Conservation (phyloP, 2,888 invertebrate species). For the Pseudoips prasinana region DNA sequence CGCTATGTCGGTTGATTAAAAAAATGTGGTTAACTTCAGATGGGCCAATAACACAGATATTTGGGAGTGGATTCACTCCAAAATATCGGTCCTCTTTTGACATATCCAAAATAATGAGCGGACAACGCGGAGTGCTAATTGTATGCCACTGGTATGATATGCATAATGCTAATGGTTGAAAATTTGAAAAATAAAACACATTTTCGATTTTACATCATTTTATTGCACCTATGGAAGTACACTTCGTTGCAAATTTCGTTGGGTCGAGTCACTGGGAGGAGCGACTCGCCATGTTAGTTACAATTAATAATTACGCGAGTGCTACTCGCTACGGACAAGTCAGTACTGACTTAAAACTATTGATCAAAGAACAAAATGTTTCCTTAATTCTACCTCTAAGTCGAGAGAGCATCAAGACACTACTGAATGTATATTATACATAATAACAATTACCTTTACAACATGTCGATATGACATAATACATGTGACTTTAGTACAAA, state of each 20-base stretch:
- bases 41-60: too few species aligned
- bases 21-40: too few species aligned
- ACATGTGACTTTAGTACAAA: slow-evolving; percentile 41
- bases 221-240: slow-evolving; percentile 81
- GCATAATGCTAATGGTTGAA: too few species aligned
- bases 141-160: too few species aligned
- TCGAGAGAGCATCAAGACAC: slow-evolving; percentile 35
- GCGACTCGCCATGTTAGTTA: slow-evolving; percentile 37
- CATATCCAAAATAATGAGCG: too few species aligned
- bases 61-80: too few species aligned
- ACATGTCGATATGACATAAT: slow-evolving; percentile 29
- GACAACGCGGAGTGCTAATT: too few species aligned
- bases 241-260: slow-evolving; percentile 73
- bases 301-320: slow-evolving; percentile 31
- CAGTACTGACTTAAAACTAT: slow-evolving; percentile 31
- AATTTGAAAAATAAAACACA: slow-evolving; percentile 40
- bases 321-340: slow-evolving; percentile 26
- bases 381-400: slow-evolving; percentile 25
- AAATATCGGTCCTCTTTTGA: too few species aligned
- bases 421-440: slow-evolving; percentile 43
- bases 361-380: slow-evolving; percentile 20
- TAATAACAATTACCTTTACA: slow-evolving; percentile 39
- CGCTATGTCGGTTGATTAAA: too few species aligned
- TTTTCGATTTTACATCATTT: slow-evolving; percentile 60
- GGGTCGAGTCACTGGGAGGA: slow-evolving; percentile 45